Percentiles rank a stretch among this genome's conserved stretches.
Conservation (phyloP, 1,140 invertebrate genomes). For the Caligus rogercresseyi region DNA sequence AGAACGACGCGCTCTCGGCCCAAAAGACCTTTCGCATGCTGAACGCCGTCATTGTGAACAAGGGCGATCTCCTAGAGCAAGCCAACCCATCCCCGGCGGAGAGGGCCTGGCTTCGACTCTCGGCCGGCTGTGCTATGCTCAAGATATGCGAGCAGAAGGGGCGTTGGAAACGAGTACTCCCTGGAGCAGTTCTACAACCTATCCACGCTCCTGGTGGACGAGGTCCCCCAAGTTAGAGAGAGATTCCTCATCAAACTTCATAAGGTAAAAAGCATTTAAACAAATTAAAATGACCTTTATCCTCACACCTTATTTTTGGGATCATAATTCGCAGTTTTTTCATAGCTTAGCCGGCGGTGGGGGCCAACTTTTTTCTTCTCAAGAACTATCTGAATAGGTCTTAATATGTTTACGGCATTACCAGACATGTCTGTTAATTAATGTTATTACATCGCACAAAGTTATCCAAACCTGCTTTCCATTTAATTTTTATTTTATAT, state of each 20-base stretch:
- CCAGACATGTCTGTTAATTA: too few relatives aligned
- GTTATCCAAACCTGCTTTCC: too few relatives aligned
- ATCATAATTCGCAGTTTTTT: too few relatives aligned
- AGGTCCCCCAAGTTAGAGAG: slow-evolving; percentile 72
- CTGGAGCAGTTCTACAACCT: slow-evolving; percentile 86
- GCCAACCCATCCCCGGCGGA: slow-evolving; percentile 43
- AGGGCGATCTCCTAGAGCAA: slow-evolving; percentile 54
- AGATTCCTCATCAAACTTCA: slow-evolving; percentile 76
- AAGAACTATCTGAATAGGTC: background rate
- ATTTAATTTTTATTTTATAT: too few relatives aligned
- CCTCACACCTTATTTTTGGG: too few relatives aligned
- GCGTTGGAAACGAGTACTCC: slow-evolving; percentile 79
- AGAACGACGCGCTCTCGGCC: slow-evolving; percentile 65
- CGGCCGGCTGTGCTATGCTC: slow-evolving; percentile 81
- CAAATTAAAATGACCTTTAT: too few relatives aligned
- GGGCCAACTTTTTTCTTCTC: background rate
- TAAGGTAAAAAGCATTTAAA: slow-evolving; percentile 51
- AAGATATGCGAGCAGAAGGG: slow-evolving; percentile 91
- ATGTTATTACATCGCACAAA: too few relatives aligned
- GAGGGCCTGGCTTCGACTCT: slow-evolving; percentile 73
- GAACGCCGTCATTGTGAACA: slow-evolving; percentile 69
- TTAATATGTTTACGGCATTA: too few relatives aligned
- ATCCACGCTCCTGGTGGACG: slow-evolving; percentile 63
- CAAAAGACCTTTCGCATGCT: slow-evolving; percentile 85
- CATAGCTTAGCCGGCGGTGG: background rate